Percentiles rank a stretch among this genome's conserved stretches.
phyloP scores from a whole-genome alignment of 2,888 invertebrate genomes.

The Polyploca ridens region DNA sequence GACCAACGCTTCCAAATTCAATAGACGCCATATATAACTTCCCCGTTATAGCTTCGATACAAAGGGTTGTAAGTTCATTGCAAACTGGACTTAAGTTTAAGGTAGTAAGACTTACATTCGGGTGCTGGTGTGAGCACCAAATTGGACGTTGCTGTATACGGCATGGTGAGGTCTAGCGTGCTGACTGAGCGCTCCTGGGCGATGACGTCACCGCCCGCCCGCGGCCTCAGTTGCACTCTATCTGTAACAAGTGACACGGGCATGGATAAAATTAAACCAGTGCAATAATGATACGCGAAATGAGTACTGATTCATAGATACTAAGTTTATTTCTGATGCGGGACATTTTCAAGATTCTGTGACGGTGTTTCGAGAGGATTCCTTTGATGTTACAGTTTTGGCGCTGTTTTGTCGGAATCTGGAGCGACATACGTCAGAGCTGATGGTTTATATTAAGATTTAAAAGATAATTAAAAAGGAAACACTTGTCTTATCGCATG shows the following conservation, averaged over 20 bases:
- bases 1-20: constrained; percentile 4
- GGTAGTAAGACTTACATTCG: constrained; percentile 68
- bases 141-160: constrained; percentile 72
- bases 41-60: background rate
- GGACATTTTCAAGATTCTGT: background rate
- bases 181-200: constrained; percentile 65
- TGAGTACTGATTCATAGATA: background rate
- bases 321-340: constrained; percentile 2
- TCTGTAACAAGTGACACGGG: constrained; percentile 52
- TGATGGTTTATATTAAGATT: background rate
- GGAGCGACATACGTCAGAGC: background rate
- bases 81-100: background rate
- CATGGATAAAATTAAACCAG: constrained; percentile 20
- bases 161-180: constrained; percentile 70
- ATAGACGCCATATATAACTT: background rate
- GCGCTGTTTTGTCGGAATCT: background rate
- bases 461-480: background rate
- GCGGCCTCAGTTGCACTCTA: constrained; percentile 69
- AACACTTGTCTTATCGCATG: background rate
- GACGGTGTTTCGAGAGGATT: background rate
- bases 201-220: constrained; percentile 78
- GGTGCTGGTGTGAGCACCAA: constrained; percentile 79
- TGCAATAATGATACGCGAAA: constrained; percentile 10
- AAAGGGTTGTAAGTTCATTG: background rate
- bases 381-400: background rate